These are phyloP conservation scores for Xiphydria camelus DNA, from an alignment of 2,888 invertebrate genomes.

Conservation along the genomic window DNA sequence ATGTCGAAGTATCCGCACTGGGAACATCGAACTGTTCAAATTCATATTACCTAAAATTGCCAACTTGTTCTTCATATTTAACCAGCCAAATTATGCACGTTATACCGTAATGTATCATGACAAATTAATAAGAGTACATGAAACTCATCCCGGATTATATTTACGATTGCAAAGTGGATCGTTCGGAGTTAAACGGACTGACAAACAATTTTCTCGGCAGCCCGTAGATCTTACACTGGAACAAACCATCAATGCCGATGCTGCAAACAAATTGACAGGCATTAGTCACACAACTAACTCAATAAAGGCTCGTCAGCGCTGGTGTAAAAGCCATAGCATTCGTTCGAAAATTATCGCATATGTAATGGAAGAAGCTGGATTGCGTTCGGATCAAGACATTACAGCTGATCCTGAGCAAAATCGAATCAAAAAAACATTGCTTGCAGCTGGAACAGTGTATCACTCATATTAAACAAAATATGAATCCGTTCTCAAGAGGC, in stretches of 20 bases:
- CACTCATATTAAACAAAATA: too few relatives aligned
- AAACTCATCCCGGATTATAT: slow-evolving; percentile 36
- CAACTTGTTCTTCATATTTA: slow-evolving; percentile 27
- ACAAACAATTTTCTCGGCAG: slow-evolving; percentile 38
- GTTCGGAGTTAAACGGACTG: slow-evolving; percentile 40
- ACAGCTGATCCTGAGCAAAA: slow-evolving; percentile 1
- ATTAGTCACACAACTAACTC: slow-evolving; percentile 6
- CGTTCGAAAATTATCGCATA: background rate
- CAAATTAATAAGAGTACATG: slow-evolving; percentile 36
- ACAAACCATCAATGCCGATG: too few relatives aligned
- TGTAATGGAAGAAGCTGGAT: too few relatives aligned
- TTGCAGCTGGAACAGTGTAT: background rate
- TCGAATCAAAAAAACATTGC: background rate
- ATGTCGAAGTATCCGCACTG: too few relatives aligned
- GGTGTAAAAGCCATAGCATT: background rate
- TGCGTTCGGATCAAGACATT: slow-evolving; percentile 3
- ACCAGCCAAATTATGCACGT: slow-evolving; percentile 35
- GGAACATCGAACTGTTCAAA: slow-evolving; percentile 26
- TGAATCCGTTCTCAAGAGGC: slow-evolving; percentile 29
- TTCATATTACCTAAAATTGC: slow-evolving; percentile 23
- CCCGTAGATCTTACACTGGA: slow-evolving; percentile 42
- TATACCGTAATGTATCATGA: slow-evolving; percentile 35
- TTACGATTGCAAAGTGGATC: slow-evolving; percentile 28
- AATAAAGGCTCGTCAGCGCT: slow-evolving; percentile 1
- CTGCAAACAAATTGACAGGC: too few relatives aligned